These are phyloP conservation scores for Hirtodrosophila confusa DNA, from an alignment of 2,888 invertebrate species.

Conservation along the genomic window DNA sequence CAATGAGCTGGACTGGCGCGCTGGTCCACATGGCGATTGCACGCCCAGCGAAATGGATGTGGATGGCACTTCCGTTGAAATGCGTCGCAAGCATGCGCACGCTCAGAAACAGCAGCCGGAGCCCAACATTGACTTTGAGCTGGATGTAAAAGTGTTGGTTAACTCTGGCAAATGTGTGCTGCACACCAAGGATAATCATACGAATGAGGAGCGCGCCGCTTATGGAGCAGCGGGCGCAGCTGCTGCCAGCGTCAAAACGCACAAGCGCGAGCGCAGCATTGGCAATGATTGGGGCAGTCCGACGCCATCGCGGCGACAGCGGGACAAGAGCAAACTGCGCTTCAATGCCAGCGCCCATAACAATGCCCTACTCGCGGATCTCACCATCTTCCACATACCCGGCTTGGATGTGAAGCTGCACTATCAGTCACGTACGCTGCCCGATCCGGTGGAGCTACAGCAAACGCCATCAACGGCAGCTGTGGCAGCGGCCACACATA, in stretches of 20 bases:
- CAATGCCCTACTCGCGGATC: conserved; percentile 87
- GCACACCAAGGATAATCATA: conserved; percentile 91
- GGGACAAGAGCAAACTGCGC: conserved; percentile 84
- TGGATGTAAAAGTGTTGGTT: conserved; percentile 97
- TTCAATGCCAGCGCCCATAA: conserved; percentile 81
- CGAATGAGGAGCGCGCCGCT: conserved; percentile 86
- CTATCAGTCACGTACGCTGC: conserved; percentile 90
- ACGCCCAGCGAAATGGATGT: conserved; percentile 86
- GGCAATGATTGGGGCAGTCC: conserved; percentile 85
- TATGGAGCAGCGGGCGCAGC: conserved; percentile 22
- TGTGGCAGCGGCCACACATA: conserved; percentile 5
- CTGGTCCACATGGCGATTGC: conserved; percentile 67
- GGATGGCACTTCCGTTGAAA: conserved; percentile 87
- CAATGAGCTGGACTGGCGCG: conserved; percentile 81
- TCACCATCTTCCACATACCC: conserved; percentile 95
- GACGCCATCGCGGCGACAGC: conserved; percentile 84
- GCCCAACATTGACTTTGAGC: conserved; percentile 97
- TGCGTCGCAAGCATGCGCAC: conserved; percentile 86
- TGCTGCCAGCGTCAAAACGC: conserved; percentile 75
- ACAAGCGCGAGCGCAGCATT: conserved; percentile 83
- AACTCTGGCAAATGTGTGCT: conserved; percentile 98
- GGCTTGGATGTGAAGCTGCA: conserved; percentile 95
- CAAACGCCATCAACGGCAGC: conserved; percentile 39
- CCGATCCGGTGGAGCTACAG: conserved; percentile 85
- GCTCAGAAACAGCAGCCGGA: conserved; percentile 86